phyloP scores from a whole-genome alignment of 2,113 vertebrate genomes.

The Hipposideros armiger region DNA sequence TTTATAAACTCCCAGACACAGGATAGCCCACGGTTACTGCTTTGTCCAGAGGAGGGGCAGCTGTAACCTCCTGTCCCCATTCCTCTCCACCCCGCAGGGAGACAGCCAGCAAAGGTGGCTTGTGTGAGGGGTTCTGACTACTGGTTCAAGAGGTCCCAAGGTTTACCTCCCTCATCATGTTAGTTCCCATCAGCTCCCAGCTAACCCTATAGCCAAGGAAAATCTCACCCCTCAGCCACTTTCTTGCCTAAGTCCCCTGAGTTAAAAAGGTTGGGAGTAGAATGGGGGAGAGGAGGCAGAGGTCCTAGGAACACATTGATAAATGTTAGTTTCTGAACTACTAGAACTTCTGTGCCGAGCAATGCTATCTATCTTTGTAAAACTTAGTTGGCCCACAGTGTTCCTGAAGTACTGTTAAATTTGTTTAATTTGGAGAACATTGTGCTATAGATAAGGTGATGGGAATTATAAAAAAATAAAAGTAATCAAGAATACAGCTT shows the following conservation, averaged over 20 bases:
- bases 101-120: background rate
- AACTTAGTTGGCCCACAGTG: background rate
- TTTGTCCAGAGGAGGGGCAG: background rate
- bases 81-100: background rate
- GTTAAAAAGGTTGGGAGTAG: background rate
- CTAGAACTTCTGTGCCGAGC: slow-evolving; percentile 21
- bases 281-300: background rate
- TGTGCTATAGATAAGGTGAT: slow-evolving; percentile 30
- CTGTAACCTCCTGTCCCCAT: background rate
- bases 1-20: background rate
- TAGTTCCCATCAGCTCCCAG: background rate
- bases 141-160: background rate
- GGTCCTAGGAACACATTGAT: background rate
- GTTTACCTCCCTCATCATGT: background rate
- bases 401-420: slow-evolving; percentile 27
- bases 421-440: slow-evolving; percentile 55
- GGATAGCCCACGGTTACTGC: background rate
- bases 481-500: background rate
- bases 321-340: slow-evolving; percentile 21
- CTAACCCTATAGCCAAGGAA: background rate
- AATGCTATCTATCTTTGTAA: background rate
- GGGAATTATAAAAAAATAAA: background rate
- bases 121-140: background rate
- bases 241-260: background rate
- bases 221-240: background rate